Evolutionary conservation across 2,113 vertebrate genomes (phyloP).

Genomic region (Crotophaga sulcirostris): DNA sequence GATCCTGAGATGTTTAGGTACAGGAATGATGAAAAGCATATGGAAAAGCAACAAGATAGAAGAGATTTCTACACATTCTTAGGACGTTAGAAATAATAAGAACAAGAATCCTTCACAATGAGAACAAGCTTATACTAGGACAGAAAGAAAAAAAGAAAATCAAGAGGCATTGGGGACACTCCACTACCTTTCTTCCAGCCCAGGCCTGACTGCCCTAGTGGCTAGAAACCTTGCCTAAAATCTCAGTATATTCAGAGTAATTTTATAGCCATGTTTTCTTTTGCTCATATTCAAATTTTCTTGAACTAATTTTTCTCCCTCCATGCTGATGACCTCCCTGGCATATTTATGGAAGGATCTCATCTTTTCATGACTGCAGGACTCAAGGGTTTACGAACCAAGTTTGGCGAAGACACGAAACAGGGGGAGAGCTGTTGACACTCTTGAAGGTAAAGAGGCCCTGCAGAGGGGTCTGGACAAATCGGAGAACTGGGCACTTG

Average conservation of each 20-base stretch:
- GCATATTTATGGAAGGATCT: neutral
- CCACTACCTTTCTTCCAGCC: neutral
- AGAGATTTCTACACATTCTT: neutral
- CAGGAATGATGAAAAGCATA: neutral
- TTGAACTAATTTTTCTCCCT: neutral
- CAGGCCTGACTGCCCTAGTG: neutral
- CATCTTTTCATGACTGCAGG: neutral
- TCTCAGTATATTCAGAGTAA: neutral
- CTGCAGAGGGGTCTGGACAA: too few relatives aligned
- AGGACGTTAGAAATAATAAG: neutral
- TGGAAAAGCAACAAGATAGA: neutral
- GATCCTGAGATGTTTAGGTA: neutral
- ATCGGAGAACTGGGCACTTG: too few relatives aligned
- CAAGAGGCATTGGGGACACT: neutral
- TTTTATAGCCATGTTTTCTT: neutral
- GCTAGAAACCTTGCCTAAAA: rapidly evolving
- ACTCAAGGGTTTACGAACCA: too few relatives aligned
- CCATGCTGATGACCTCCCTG: neutral
- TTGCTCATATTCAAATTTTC: neutral
- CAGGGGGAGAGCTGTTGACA: too few relatives aligned
- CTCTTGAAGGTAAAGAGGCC: too few relatives aligned
- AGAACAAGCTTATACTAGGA: neutral
- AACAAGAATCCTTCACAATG: neutral
- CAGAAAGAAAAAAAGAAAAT: neutral
- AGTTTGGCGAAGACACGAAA: too few relatives aligned